Evolutionary conservation across 1,140 invertebrate species (phyloP).

Genomic region (Tenebrio molitor): DNA sequence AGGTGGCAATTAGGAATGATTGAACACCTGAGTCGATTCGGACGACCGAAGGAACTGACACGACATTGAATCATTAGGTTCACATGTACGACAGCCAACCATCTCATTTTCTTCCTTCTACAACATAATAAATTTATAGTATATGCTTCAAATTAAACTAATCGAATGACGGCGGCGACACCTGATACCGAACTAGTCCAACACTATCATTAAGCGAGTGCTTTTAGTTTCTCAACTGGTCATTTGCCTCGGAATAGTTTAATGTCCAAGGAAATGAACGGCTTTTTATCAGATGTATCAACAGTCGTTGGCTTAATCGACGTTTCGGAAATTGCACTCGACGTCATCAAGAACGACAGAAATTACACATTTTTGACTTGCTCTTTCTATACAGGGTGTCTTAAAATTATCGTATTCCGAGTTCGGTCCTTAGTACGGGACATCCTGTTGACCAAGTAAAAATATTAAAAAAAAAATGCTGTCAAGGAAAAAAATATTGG

Average conservation of each 20-base stretch:
- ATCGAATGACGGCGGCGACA: conserved; percentile 31
- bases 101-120: conserved; percentile 30
- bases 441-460: too few relatives aligned
- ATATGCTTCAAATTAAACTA: conserved; percentile 36
- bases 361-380: too few relatives aligned
- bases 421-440: too few relatives aligned
- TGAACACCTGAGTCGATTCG: conserved; percentile 35
- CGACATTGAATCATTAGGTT: conserved; percentile 37
- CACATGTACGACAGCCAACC: conserved; percentile 21
- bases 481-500: too few relatives aligned
- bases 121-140: conserved; percentile 38
- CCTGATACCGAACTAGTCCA: conserved; percentile 8
- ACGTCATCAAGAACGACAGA: too few relatives aligned
- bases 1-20: conserved; percentile 40
- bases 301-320: too few relatives aligned
- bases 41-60: conserved; percentile 1
- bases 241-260: conserved; percentile 12
- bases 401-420: too few relatives aligned
- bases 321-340: too few relatives aligned
- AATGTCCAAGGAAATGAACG: conserved; percentile 1
- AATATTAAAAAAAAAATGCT: too few relatives aligned
- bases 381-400: too few relatives aligned
- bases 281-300: not conserved
- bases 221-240: conserved; percentile 33
- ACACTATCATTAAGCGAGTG: conserved; percentile 28